Base-by-base conservation (phyloP, 2,797 vertebrate genomes). In the Spea hammondii region DNA sequence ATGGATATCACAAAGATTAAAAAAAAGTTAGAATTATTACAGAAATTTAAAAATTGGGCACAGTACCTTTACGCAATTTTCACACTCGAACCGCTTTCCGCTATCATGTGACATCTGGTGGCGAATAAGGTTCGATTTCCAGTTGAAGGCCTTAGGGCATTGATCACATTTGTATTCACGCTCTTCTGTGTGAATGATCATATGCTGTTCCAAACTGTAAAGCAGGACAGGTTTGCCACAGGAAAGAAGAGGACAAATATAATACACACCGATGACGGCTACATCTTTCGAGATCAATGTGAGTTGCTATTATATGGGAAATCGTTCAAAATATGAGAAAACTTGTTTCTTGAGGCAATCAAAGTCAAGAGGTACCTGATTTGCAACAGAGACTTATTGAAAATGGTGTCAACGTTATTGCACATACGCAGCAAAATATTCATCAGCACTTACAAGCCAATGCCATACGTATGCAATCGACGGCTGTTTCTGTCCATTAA, bases 121-220 rank as follows among this genome's bases (percentile, higher is more conserved):
- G n/a, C 93, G 93, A 70, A 94, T 94, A 88, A 94, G 89, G 87
- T 94, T 94, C 78, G 93, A 94, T 84, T 94, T 93, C 93, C 93
- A 94, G 93, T 94, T 94, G 91, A 94, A 94, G 80, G 93, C 93
- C 84, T 94, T 94, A 70, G 93, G 93, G 5, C 93, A 94, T 86
- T 92, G 91, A 91, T 97, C 96, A 17, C 96, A 97, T 86, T 96
- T 97, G 92, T 97, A 99, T 84, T 98, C 96, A 6, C 97, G 86
- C 88, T 98, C 96, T 83, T 99, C 96, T 0, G 96, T 98, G 88
- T 99, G 97, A 80, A 98, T 93, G 4, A 98, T 94, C 97, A 98
- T 98, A 90, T 99, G 98, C 88, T 98, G 97, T 82, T 96, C 96
- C 87, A 99, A 87, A 92, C 98, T 99, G 91, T 0, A 66, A 8